Evolutionary conservation across 2,888 invertebrate species (phyloP), one percentile per base, ranked within the genome.

Genomic region (Empis stercorea): DNA sequence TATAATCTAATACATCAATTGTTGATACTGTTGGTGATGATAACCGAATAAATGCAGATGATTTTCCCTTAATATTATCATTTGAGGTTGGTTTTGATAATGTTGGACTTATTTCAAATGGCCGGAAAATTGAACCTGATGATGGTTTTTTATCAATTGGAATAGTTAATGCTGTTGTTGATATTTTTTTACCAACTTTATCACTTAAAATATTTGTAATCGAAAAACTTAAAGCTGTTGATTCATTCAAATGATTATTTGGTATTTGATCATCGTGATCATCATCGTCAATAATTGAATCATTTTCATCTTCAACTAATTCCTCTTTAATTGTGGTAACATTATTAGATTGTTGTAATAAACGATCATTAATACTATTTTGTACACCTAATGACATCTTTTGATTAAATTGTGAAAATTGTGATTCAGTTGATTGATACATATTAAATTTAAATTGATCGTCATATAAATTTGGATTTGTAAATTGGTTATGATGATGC

Each of bases 201-300:
- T 70, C 70, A 54, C 70, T 70, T 15, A 70, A 55, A 11, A 70
- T 70, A 45, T 70, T 70, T 6, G 64, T 64, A 23, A 70, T 70
- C 36, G 68, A 68, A 50, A 70, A 70, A 37, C 62, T 65, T 45
- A 69, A 57, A 20, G n/a, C 1, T 40, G 27, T n/a, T 13, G 39
- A 11, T 37, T 49, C 51, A 39, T 43, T 14, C 15, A 5, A 36
- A 27, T 46, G 36, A 6, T 30, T 44, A 6, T 20, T 44, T 10
- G 48, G 46, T 11, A 44, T 47, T 14, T 41, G 36, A n/a, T 51
- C 51, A 11, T 48, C 34, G 14, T 48, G 46, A 17, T 47, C 27
- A 40, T 60, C 57, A 11, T 57, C 59, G 39, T 54, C 52, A 46
- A 56, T 56, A 30, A 64, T 57, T 46, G 60, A 58, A 48, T 62